Percentiles rank a stretch among this genome's conserved stretches.
Conservation (phyloP, 2,113 vertebrate genomes). For the Nothoprocta pentlandii region DNA sequence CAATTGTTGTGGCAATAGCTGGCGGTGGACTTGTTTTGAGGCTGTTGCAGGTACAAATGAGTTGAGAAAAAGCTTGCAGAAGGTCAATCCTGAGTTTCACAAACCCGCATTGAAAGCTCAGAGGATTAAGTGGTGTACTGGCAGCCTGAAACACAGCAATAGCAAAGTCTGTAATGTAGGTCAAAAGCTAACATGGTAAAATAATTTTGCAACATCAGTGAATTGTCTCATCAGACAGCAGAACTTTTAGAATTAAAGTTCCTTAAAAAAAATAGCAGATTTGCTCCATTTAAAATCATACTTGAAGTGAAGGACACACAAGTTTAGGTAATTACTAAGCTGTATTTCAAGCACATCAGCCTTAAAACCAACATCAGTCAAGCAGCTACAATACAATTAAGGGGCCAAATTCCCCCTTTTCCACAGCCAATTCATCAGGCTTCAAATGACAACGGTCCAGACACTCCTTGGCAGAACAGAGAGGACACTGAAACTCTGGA, state of each 20-base stretch:
- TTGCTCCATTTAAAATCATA: background rate
- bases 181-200: slow-evolving; percentile 30
- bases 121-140: slow-evolving; percentile 94
- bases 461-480: background rate
- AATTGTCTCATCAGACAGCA: background rate
- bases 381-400: background rate
- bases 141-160: slow-evolving; percentile 85
- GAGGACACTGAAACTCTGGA: background rate
- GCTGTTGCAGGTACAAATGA: slow-evolving; percentile 98
- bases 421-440: background rate
- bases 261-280: background rate
- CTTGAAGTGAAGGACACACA: background rate
- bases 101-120: slow-evolving; percentile 98
- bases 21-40: slow-evolving; percentile 97
- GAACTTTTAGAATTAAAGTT: background rate
- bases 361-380: background rate
- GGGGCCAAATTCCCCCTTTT: background rate
- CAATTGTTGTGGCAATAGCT: slow-evolving; percentile 94
- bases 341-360: background rate
- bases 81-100: slow-evolving; percentile 97
- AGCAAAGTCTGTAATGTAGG: background rate
- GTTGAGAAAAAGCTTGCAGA: slow-evolving; percentile 95
- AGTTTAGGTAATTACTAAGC: background rate
- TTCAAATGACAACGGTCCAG: background rate
- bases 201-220: background rate